phyloP scores from a whole-genome alignment of 1,140 invertebrate genomes.

The Zaprionus gabonicus region DNA sequence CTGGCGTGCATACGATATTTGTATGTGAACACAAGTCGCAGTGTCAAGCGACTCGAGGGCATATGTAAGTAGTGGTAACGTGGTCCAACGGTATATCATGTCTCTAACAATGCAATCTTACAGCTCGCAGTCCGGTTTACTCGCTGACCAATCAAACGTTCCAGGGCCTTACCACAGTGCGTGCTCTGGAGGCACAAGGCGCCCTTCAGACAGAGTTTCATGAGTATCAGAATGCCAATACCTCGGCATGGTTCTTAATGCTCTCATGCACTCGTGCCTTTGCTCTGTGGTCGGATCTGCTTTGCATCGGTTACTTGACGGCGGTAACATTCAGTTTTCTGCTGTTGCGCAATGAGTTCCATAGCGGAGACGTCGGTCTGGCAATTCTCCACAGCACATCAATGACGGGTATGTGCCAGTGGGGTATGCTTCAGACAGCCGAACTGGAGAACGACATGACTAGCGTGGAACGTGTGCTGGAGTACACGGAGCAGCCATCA shows the following conservation, averaged over 20 bases:
- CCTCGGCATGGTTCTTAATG: conserved; percentile 89
- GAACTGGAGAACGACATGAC: conserved; percentile 95
- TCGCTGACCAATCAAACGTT: conserved; percentile 91
- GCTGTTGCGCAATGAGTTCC: conserved; percentile 84
- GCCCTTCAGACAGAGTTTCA: conserved; percentile 88
- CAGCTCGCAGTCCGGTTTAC: conserved; percentile 89
- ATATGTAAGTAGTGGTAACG: conserved; percentile 87
- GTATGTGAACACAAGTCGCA: conserved; percentile 92
- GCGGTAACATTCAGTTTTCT: conserved; percentile 87
- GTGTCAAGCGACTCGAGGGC: conserved; percentile 93
- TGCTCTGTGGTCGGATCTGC: conserved; percentile 87
- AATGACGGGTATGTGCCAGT: conserved; percentile 92
- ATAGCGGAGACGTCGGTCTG: conserved; percentile 91
- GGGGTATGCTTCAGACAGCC: conserved; percentile 94
- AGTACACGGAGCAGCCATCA: conserved; percentile 87
- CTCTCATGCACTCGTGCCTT: conserved; percentile 88
- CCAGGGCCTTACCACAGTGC: conserved; percentile 92
- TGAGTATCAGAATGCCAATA: conserved; percentile 89
- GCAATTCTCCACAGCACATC: conserved; percentile 91
- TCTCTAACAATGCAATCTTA: not conserved
- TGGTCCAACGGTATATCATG: not conserved
- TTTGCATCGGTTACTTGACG: conserved; percentile 89
- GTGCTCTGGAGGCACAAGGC: conserved; percentile 88
- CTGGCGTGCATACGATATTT: conserved; percentile 89
- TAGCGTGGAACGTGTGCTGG: conserved; percentile 90